Evolutionary conservation across 2,113 vertebrate species (phyloP).

Genomic region (Heterotis niloticus): DNA sequence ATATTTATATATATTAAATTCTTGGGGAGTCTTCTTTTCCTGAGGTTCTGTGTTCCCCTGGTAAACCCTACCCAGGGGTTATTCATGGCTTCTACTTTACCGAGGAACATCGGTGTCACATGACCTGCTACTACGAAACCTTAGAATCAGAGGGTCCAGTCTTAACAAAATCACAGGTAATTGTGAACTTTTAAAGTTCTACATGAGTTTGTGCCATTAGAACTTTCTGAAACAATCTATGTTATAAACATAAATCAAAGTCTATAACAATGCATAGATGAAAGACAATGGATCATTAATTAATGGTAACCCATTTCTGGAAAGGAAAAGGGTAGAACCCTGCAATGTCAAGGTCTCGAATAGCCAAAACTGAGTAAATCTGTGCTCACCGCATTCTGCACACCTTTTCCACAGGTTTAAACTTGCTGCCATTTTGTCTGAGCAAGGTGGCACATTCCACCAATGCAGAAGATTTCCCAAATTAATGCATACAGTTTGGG

Average conservation of each 20-base stretch:
- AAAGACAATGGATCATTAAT: neutral
- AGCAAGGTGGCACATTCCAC: slow-evolving; percentile 8
- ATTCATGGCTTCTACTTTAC: slow-evolving; percentile 72
- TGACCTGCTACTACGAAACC: slow-evolving; percentile 57
- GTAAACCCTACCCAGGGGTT: slow-evolving; percentile 57
- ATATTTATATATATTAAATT: slow-evolving; percentile 49
- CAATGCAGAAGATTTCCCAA: slow-evolving; percentile 10
- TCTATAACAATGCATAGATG: slow-evolving; percentile 18
- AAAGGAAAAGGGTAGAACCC: slow-evolving; percentile 6
- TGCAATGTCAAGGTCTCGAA: slow-evolving; percentile 18
- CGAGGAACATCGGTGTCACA: slow-evolving; percentile 63
- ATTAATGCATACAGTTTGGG: slow-evolving; percentile 28
- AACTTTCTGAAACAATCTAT: slow-evolving; percentile 9
- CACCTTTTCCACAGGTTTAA: neutral
- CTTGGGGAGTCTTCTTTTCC: slow-evolving; percentile 69
- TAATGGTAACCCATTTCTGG: slow-evolving; percentile 4
- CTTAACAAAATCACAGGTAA: slow-evolving; percentile 6
- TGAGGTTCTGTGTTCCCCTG: slow-evolving; percentile 76
- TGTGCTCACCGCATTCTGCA: slow-evolving; percentile 3
- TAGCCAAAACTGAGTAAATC: slow-evolving; percentile 12
- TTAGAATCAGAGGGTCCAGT: slow-evolving; percentile 2
- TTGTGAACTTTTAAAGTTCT: slow-evolving; percentile 15
- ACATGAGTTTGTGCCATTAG: slow-evolving; percentile 15
- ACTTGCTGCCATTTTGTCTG: slow-evolving; percentile 1
- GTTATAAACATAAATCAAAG: slow-evolving; percentile 10